These are phyloP conservation scores for Lycophotia porphyrea DNA, from an alignment of 2,888 invertebrate genomes.

Conservation along the genomic window DNA sequence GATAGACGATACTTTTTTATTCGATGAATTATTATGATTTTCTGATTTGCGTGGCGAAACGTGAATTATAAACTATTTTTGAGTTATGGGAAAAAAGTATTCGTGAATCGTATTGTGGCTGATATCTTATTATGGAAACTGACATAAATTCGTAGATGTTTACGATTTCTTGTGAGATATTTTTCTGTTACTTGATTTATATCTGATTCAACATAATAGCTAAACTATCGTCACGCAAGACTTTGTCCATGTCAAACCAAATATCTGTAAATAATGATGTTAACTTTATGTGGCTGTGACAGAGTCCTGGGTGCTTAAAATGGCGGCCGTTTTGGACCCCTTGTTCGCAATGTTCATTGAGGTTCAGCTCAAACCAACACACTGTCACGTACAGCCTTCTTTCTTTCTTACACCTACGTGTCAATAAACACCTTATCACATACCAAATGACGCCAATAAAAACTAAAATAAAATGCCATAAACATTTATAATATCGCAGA, in stretches of 20 bases:
- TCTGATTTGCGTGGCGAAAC: constrained; percentile 83
- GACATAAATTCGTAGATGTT: constrained; percentile 54
- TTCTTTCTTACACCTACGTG: constrained; percentile 31
- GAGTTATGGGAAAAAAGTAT: constrained; percentile 71
- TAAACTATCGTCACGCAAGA: constrained; percentile 35
- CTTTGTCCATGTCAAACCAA: neutral
- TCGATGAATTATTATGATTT: constrained; percentile 76
- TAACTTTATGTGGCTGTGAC: neutral
- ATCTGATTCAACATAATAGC: constrained; percentile 28
- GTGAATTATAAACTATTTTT: constrained; percentile 75
- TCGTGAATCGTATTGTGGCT: constrained; percentile 61
- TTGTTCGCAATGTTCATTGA: neutral
- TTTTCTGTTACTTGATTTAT: constrained; percentile 58
- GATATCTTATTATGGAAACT: constrained; percentile 72
- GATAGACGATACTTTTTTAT: constrained; percentile 79
- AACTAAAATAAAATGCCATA: constrained; percentile 41
- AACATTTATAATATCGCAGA: constrained; percentile 56
- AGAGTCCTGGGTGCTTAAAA: neutral
- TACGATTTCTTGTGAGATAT: constrained; percentile 38
- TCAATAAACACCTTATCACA: constrained; percentile 39
- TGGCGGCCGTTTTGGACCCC: no score
- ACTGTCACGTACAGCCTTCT: neutral
- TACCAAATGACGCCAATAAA: constrained; percentile 42
- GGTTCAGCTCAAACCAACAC: neutral
- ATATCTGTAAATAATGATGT: constrained; percentile 2